Percentiles rank a stretch among this genome's conserved stretches.
Conservation (phyloP, 1,140 invertebrate genomes). For the Euwallacea fornicatus region DNA sequence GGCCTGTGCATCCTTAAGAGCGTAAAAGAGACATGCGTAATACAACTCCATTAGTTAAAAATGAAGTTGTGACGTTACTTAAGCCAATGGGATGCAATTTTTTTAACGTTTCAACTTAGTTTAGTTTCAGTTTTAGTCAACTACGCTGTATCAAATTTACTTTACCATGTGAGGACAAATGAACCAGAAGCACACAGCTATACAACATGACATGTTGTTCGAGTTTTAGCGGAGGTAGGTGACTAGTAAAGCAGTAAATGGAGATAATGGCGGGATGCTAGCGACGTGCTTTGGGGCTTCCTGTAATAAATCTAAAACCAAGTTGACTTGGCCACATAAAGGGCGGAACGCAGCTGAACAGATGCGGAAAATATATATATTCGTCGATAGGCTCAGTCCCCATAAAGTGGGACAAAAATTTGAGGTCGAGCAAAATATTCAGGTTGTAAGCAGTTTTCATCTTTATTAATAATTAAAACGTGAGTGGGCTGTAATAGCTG, state of each 20-base stretch:
- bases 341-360: slow-evolving; percentile 5
- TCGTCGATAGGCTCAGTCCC: slow-evolving; percentile 4
- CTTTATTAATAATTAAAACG: neutral
- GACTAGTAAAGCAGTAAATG: slow-evolving; percentile 4
- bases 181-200: too few relatives aligned
- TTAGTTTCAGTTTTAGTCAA: too few relatives aligned
- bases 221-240: neutral
- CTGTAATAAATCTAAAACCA: slow-evolving; percentile 9
- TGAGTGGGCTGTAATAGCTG: too few relatives aligned
- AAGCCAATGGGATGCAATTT: too few relatives aligned
- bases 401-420: neutral
- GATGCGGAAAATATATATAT: slow-evolving; percentile 15
- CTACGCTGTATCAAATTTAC: too few relatives aligned
- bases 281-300: slow-evolving; percentile 1
- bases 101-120: too few relatives aligned
- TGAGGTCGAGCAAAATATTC: neutral
- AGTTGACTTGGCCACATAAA: slow-evolving; percentile 10
- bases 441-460: neutral
- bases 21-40: too few relatives aligned
- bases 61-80: too few relatives aligned
- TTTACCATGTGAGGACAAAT: too few relatives aligned
- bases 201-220: too few relatives aligned
- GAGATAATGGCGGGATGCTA: slow-evolving; percentile 4
- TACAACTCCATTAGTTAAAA: too few relatives aligned
- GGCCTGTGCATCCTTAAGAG: too few relatives aligned